Conservation (phyloP, 2,797 vertebrate species). For the Hippopotamyrus pictus region DNA sequence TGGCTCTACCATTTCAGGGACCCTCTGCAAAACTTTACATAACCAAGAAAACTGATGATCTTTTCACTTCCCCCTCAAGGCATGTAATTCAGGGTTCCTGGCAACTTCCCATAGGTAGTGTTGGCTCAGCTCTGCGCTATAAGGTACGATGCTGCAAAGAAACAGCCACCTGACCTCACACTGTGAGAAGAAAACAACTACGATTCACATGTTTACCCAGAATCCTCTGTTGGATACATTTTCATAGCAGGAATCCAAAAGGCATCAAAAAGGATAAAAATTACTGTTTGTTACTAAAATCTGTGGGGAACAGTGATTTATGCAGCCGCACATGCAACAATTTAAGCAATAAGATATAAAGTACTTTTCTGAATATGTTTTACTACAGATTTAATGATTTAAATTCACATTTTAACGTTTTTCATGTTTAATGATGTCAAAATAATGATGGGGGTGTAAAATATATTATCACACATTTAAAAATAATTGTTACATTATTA, state of each 20-base stretch:
- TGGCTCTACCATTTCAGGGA: background rate
- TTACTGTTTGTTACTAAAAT: background rate
- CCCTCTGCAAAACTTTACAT: background rate
- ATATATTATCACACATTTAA: slow-evolving; percentile 9
- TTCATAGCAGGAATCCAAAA: background rate
- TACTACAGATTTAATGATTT: background rate
- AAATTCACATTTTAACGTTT: background rate
- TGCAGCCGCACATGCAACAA: background rate
- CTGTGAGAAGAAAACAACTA: background rate
- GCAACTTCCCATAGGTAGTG: background rate
- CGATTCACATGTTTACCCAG: background rate
- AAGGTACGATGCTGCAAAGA: background rate
- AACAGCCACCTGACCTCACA: background rate
- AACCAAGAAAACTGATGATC: background rate
- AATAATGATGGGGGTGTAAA: slow-evolving; percentile 8
- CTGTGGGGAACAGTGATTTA: background rate
- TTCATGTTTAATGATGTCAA: slow-evolving; percentile 8
- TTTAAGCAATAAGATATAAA: background rate
- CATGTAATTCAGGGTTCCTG: background rate
- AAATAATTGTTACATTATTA: slow-evolving; percentile 1
- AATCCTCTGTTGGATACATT: background rate
- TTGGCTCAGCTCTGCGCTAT: background rate
- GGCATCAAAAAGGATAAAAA: background rate
- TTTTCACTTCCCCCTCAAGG: background rate
- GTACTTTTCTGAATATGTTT: background rate